Conservation (phyloP, 2,113 vertebrate species). For the Tragelaphus scriptus region DNA sequence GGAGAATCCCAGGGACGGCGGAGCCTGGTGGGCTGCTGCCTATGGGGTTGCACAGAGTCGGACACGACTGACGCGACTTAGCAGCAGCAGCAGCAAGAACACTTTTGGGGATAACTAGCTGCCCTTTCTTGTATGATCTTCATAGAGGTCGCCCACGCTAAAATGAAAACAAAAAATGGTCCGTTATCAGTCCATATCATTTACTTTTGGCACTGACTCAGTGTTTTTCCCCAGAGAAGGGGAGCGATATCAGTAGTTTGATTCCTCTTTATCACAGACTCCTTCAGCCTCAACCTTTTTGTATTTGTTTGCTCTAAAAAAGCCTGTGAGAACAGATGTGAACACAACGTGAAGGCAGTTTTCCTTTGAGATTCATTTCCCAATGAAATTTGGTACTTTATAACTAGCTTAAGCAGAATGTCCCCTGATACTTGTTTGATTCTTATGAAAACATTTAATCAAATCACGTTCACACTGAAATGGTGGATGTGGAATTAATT, state of each 20-base stretch:
- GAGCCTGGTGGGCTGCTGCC: too few species aligned
- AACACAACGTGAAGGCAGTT: background rate
- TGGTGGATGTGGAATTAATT: background rate
- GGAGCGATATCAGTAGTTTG: background rate
- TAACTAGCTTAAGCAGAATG: background rate
- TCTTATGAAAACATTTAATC: slow-evolving; percentile 30
- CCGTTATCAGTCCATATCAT: background rate
- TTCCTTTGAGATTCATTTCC: background rate
- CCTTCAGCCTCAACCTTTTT: background rate
- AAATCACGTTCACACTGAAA: background rate
- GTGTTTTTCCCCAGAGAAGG: background rate
- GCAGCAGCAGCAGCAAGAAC: background rate
- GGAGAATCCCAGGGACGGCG: too few species aligned
- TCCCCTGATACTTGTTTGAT: background rate
- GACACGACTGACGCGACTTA: too few species aligned
- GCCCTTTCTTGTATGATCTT: background rate
- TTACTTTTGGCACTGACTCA: background rate
- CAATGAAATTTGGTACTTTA: background rate
- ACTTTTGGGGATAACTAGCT: background rate
- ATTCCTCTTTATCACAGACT: background rate
- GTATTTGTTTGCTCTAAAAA: slow-evolving; percentile 12
- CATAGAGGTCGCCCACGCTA: background rate
- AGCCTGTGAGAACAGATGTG: background rate
- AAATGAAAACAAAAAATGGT: background rate
- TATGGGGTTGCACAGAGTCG: too few species aligned